phyloP scores from a whole-genome alignment of 2,113 vertebrate genomes.

The Chaenocephalus aceratus region DNA sequence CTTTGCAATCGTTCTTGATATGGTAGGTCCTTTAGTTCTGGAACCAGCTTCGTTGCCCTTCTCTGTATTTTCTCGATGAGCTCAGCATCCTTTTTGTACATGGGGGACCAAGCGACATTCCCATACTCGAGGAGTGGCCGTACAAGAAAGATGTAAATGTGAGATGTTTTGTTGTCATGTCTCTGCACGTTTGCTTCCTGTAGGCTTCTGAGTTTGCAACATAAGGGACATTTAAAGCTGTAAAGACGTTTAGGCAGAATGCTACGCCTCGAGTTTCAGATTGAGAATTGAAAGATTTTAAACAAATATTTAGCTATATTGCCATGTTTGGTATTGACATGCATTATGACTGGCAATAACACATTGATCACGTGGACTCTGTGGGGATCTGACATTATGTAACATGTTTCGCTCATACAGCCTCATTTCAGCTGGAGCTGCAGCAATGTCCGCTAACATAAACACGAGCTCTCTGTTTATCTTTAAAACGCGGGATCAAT shows the following conservation, averaged over 20 bases:
- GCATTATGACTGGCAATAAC: conserved; percentile 71
- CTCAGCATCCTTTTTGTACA: too few species aligned
- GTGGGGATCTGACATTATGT: conserved; percentile 74
- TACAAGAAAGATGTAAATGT: too few species aligned
- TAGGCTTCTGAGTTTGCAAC: background rate
- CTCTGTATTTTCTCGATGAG: too few species aligned
- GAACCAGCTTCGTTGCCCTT: too few species aligned
- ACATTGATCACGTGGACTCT: conserved; percentile 76
- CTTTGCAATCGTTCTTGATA: too few species aligned
- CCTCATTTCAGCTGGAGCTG: conserved; percentile 25
- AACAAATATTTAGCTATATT: too few species aligned
- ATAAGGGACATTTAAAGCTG: background rate
- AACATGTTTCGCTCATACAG: conserved; percentile 64
- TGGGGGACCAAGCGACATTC: too few species aligned
- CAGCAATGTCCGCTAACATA: conserved; percentile 41
- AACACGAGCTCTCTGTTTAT: conserved; percentile 58
- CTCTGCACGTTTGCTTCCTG: conserved; percentile 18
- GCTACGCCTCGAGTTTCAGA: background rate
- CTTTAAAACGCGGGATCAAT: conserved; percentile 7
- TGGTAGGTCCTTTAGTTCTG: too few species aligned
- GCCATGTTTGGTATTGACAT: background rate
- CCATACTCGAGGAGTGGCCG: too few species aligned
- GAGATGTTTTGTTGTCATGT: background rate
- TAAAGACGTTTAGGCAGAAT: background rate
- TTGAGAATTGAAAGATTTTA: background rate